Base-by-base conservation (phyloP, 2,113 vertebrate genomes). In the Trematomus loennbergii region DNA sequence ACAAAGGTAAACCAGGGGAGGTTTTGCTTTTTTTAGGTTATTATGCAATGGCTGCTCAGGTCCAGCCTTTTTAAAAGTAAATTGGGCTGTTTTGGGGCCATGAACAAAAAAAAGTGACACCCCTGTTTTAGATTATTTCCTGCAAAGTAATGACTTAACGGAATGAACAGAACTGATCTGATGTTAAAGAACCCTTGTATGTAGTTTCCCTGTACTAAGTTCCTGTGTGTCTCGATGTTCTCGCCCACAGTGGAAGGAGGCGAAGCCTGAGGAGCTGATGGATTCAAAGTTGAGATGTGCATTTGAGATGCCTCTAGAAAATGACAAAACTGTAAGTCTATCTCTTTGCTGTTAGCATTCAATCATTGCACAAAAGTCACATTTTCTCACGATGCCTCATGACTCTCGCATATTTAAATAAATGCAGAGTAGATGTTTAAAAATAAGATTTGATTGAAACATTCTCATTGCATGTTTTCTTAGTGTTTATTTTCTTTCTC, bases 231-330 rank as follows among this genome's bases (percentile, higher is more conserved):
- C 10, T 43, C 36, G 0, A 49, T 66, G 15, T 78, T 75, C 16
- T 46, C 25, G 0, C 81, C 59, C 91, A 82, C 92, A 99, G 97
- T 99, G 97, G 97, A 98, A 98, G 94, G 97, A 98, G 79, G 97
- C 97, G 71, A 98, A 98, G 87, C 97, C 97, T 0, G 97, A 99
- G 79, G 97, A 99, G 74, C 96, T 99, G 90, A 99, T 99, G 97
- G 97, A 99, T 91, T 97, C 97, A n/a, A 99, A 98, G 93, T 95
- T 99, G 95, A 96, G 96, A 92, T 99, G 97, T 95, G 87, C 97
- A 85, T 98, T 98, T 92, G 97, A 98, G 93, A 95, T 98, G 90
- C 97, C 97, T 70, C 91, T 96, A 75, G 97, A 98, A 93, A 98
- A 96, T 86, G 97, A 97, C 90, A 97, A 97, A 95, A 95, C 96